A percentile compares a stretch with the other conserved stretches of the same genome.
Conservation (phyloP, 1,140 invertebrate genomes). For the Helicorthomorpha holstii region DNA sequence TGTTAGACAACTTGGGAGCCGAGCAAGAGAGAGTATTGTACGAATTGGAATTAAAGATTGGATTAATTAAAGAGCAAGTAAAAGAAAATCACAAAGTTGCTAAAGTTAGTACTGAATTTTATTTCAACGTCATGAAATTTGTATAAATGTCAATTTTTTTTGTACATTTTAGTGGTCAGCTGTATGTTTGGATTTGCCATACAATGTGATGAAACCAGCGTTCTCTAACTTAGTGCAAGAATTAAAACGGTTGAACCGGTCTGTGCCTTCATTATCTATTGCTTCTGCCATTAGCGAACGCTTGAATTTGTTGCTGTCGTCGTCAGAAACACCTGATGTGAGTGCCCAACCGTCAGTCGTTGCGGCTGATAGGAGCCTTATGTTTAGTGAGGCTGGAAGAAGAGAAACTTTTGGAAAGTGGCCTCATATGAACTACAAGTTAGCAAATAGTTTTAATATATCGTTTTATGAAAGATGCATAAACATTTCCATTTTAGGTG, state of each 20-base stretch:
- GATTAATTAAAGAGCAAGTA: slow-evolving; percentile 42
- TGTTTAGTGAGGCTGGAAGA: slow-evolving; percentile 80
- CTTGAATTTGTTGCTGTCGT: slow-evolving; percentile 50
- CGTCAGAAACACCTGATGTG: slow-evolving; percentile 13
- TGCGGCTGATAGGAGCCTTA: slow-evolving; percentile 44
- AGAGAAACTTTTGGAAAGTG: slow-evolving; percentile 77
- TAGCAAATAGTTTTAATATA: slow-evolving; percentile 15
- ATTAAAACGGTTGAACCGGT: slow-evolving; percentile 58
- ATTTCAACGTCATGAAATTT: neutral
- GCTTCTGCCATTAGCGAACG: slow-evolving; percentile 74
- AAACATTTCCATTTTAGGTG: slow-evolving; percentile 33
- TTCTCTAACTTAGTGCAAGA: slow-evolving; percentile 59
- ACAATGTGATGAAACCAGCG: slow-evolving; percentile 55
- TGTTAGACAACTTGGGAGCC: slow-evolving; percentile 63
- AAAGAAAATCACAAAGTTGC: slow-evolving; percentile 59
- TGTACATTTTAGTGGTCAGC: slow-evolving; percentile 57
- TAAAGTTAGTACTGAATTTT: slow-evolving; percentile 19
- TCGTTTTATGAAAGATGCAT: slow-evolving; percentile 1
- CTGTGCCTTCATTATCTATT: slow-evolving; percentile 66
- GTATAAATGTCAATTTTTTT: neutral
- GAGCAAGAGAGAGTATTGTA: slow-evolving; percentile 51
- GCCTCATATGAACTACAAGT: slow-evolving; percentile 96
- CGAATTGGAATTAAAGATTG: slow-evolving; percentile 56
- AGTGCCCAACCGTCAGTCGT: slow-evolving; percentile 21
- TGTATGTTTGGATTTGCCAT: slow-evolving; percentile 58